Conservation (phyloP, 2,797 vertebrate genomes). For the Apogon talboti region DNA sequence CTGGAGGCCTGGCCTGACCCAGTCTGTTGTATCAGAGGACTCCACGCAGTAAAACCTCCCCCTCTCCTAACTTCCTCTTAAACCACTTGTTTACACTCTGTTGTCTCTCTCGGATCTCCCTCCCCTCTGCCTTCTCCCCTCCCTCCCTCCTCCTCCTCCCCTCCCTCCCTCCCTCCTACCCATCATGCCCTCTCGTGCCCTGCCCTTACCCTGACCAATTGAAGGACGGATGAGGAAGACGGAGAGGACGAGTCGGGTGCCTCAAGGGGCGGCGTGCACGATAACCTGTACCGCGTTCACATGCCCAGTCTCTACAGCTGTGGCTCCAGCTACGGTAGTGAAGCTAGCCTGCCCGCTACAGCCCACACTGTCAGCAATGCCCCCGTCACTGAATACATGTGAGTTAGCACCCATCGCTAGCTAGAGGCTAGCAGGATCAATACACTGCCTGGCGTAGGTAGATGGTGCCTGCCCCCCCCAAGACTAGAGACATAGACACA, state of each 20-base stretch:
- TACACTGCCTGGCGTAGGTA: conserved; percentile 68
- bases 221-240: conserved; percentile 93
- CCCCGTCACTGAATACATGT: conserved; percentile 99
- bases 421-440: conserved; percentile 68
- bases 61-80: conserved; percentile 73
- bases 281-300: conserved; percentile 99
- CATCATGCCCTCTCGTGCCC: conserved; percentile 68
- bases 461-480: conserved; percentile 58
- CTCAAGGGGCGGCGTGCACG: conserved; percentile 84
- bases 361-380: conserved; percentile 99
- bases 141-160: no score
- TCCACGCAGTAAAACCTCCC: conserved; percentile 50
- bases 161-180: conserved; percentile 45
- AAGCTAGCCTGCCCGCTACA: conserved; percentile 97
- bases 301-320: conserved; percentile 99
- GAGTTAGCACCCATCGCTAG: conserved; percentile 83
- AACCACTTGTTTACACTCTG: conserved; percentile 80
- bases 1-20: conserved; percentile 60
- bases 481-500: conserved; percentile 44
- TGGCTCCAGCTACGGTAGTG: conserved; percentile 98
- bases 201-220: conserved; percentile 63
- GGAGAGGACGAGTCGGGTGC: conserved; percentile 93
- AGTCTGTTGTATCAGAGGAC: conserved; percentile 48
- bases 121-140: conserved; percentile 53
- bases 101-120: conserved; percentile 80